Evolutionary conservation across 2,888 invertebrate genomes (phyloP).

Genomic region (Hylaea fasciaria): DNA sequence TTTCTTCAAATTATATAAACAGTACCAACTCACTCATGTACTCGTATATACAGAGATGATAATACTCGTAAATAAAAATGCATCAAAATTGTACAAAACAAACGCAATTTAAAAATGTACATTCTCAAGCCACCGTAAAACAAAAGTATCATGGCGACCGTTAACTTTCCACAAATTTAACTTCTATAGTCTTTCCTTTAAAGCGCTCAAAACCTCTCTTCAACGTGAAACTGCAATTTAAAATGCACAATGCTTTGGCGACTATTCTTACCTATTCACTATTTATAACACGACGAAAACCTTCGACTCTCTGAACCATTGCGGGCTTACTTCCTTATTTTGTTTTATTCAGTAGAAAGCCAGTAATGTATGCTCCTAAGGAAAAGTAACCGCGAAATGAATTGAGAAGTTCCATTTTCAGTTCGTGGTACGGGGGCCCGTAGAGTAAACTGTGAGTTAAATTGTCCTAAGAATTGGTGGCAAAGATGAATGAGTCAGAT

Average conservation of each 20-base stretch:
- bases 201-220: conserved; percentile 44
- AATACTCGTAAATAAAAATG: background rate
- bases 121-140: conserved; percentile 31
- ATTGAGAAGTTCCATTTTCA: conserved; percentile 41
- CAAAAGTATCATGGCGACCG: conserved; percentile 27
- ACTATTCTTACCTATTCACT: conserved; percentile 20
- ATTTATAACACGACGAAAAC: conserved; percentile 23
- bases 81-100: background rate
- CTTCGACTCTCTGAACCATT: conserved; percentile 29
- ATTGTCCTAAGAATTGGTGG: conserved; percentile 43
- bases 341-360: conserved; percentile 11
- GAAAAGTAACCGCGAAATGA: conserved; percentile 30
- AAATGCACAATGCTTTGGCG: conserved; percentile 47
- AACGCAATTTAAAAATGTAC: conserved; percentile 5
- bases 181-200: conserved; percentile 37
- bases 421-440: conserved; percentile 39
- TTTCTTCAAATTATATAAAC: background rate
- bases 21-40: background rate
- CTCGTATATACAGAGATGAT: background rate
- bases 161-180: conserved; percentile 45
- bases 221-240: conserved; percentile 48
- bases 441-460: conserved; percentile 48
- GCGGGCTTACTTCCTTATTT: conserved; percentile 18
- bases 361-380: conserved; percentile 35
- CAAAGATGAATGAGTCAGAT: conserved; percentile 44